phyloP scores from a whole-genome alignment of 53 echinoderm and acorn worm genomes.

The Pentamera pediparva region DNA sequence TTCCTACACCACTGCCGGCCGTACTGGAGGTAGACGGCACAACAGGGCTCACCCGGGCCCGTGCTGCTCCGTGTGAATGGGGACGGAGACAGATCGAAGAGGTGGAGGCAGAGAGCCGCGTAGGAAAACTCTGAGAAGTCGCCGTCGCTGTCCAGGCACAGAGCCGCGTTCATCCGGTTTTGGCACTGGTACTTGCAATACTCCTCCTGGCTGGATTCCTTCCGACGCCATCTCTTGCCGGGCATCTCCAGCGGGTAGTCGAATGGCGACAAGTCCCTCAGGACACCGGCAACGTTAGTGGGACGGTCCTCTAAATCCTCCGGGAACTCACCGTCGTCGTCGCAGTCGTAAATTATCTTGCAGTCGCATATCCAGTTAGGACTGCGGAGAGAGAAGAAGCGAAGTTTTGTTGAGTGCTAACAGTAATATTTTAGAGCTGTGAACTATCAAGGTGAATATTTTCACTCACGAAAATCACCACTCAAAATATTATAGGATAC shows the following conservation, averaged over 20 bases:
- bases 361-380: neutral
- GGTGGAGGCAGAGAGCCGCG: neutral
- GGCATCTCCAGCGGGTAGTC: neutral
- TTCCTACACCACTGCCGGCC: neutral
- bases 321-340: neutral
- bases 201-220: neutral
- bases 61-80: too few relatives aligned
- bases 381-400: neutral
- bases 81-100: neutral
- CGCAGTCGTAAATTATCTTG: neutral
- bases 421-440: too few relatives aligned
- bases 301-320: neutral
- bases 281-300: neutral
- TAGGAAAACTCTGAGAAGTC: neutral
- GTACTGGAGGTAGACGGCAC: constrained; percentile 10
- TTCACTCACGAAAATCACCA: too few relatives aligned
- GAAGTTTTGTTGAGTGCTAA: too few relatives aligned
- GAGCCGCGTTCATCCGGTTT: neutral
- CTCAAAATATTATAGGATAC: too few relatives aligned
- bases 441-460: too few relatives aligned
- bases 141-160: constrained; percentile 14
- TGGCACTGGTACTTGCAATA: neutral
- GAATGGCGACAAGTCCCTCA: neutral
- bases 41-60: neutral
- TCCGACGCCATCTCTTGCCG: constrained; percentile 3